These are phyloP conservation scores for Phenganax subtilis DNA, from an alignment of 92 coral and sea anemone species.

Conservation along the genomic window DNA sequence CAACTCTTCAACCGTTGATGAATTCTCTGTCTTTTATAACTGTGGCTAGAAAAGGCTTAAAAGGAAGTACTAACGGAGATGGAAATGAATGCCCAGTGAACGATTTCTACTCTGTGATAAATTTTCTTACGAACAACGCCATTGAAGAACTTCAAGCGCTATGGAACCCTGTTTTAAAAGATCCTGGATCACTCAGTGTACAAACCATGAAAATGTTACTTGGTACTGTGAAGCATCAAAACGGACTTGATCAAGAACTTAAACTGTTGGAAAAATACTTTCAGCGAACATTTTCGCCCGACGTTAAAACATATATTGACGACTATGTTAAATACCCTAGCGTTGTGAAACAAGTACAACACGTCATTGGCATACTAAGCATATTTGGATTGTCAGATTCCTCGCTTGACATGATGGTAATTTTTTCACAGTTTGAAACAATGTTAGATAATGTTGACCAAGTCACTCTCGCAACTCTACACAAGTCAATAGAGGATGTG, in stretches of 20 bases:
- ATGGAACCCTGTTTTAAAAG: constrained; percentile 34
- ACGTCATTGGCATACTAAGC: constrained; percentile 40
- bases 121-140: constrained; percentile 8
- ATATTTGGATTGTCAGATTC: constrained; percentile 52
- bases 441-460: background rate
- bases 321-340: constrained; percentile 50
- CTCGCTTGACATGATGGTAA: background rate
- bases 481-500: constrained; percentile 41
- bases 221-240: constrained; percentile 32
- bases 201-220: constrained; percentile 46
- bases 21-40: constrained; percentile 51
- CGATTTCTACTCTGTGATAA: constrained; percentile 15
- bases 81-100: background rate
- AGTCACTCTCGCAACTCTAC: constrained; percentile 31
- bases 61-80: background rate
- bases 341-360: constrained; percentile 47
- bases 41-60: constrained; percentile 47
- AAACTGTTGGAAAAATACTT: constrained; percentile 36
- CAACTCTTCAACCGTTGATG: constrained; percentile 25
- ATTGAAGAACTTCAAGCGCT: constrained; percentile 24
- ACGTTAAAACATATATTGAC: constrained; percentile 20
- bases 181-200: constrained; percentile 29
- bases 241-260: constrained; percentile 57
- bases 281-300: constrained; percentile 1
- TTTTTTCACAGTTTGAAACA: constrained; percentile 35